Evolutionary conservation across 2,797 vertebrate genomes (phyloP).

Genomic region (Tragopan temminckii): DNA sequence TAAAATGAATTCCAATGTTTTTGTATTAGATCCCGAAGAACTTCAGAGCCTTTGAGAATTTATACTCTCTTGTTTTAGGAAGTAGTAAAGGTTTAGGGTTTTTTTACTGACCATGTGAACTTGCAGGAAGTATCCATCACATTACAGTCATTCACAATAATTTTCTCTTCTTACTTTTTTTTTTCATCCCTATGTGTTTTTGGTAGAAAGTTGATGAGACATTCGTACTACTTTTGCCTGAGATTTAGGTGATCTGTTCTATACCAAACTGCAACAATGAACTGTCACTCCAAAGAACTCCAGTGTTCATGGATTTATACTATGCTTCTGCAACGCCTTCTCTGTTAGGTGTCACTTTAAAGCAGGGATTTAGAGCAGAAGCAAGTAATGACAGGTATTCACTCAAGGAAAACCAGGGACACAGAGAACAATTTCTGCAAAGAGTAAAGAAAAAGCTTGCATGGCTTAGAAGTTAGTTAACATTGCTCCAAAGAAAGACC

Average conservation of each 20-base stretch:
- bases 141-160: background rate
- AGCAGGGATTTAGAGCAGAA: background rate
- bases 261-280: background rate
- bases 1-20: background rate
- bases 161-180: background rate
- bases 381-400: background rate
- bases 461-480: background rate
- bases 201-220: background rate
- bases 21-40: background rate
- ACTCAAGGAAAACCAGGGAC: background rate
- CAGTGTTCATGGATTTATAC: background rate
- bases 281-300: background rate
- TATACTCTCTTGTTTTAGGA: background rate
- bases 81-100: background rate
- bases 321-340: background rate
- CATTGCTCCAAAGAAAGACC: background rate
- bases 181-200: background rate
- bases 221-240: background rate
- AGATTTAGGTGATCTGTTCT: background rate
- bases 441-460: background rate
- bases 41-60: background rate
- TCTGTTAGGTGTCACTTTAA: background rate
- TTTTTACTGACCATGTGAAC: background rate
- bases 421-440: rapidly evolving
- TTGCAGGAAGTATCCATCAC: background rate